Conservation (phyloP, 2,888 invertebrate genomes). For the Rhamphomyia laevipes region DNA sequence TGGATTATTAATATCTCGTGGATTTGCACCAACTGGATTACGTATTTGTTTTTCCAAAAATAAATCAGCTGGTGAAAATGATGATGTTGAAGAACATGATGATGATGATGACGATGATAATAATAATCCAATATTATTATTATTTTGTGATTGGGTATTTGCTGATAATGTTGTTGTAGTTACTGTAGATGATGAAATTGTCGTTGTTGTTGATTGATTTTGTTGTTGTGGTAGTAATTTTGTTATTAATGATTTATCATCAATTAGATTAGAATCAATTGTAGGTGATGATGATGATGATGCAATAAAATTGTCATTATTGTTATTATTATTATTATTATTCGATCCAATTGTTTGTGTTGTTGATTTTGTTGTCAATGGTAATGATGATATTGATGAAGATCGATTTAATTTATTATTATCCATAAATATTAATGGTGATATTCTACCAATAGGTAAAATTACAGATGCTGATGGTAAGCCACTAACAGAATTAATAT, state of each 20-base stretch:
- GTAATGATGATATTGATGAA: too few species aligned
- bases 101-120: conserved; percentile 6
- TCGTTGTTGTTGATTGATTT: not conserved
- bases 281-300: too few species aligned
- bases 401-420: too few species aligned
- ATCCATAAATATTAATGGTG: too few species aligned
- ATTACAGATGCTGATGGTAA: not conserved
- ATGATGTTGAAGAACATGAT: conserved; percentile 13
- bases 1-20: conserved; percentile 85
- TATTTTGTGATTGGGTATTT: not conserved
- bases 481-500: not conserved
- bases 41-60: conserved; percentile 37
- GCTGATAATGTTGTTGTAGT: not conserved
- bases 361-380: too few species aligned
- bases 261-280: not conserved
- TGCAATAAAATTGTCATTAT: too few species aligned
- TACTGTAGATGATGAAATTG: not conserved
- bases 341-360: too few species aligned
- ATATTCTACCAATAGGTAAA: too few species aligned
- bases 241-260: conserved; percentile 3
- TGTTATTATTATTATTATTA: too few species aligned
- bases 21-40: conserved; percentile 82
- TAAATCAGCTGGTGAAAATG: conserved; percentile 25
- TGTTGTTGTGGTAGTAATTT: not conserved
- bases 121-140: not conserved